These are phyloP conservation scores for Exocentrus adspersus DNA, from an alignment of 2,888 invertebrate species.

Conservation along the genomic window DNA sequence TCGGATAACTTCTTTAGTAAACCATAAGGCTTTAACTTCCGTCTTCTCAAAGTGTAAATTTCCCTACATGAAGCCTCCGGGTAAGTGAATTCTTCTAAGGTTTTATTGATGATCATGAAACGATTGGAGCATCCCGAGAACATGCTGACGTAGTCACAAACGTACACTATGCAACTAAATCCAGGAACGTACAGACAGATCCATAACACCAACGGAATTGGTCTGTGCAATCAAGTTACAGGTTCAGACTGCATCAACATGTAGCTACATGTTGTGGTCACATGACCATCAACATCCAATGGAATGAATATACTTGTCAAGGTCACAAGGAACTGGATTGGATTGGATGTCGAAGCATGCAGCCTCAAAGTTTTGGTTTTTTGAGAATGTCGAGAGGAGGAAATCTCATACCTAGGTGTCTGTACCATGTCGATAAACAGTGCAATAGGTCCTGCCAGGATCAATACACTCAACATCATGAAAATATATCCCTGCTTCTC, in stretches of 20 bases:
- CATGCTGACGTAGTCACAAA: slow-evolving; percentile 7
- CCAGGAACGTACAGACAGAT: slow-evolving; percentile 9
- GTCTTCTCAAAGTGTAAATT: not conserved
- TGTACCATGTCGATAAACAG: not conserved
- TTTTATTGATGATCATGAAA: slow-evolving; percentile 5
- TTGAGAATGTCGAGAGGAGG: too few relatives aligned
- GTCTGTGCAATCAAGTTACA: not conserved
- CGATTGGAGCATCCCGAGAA: slow-evolving; percentile 6
- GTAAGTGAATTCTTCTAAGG: slow-evolving; percentile 2
- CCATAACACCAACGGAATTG: not conserved
- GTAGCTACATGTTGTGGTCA: too few relatives aligned
- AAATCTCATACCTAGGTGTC: not conserved
- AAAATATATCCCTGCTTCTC: not conserved
- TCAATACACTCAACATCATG: not conserved
- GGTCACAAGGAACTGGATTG: too few relatives aligned
- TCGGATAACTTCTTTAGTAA: not conserved
- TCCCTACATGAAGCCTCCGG: slow-evolving; percentile 4
- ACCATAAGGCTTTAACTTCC: not conserved
- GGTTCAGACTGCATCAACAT: too few relatives aligned
- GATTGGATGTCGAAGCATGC: too few relatives aligned
- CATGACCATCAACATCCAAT: too few relatives aligned
- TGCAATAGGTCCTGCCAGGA: not conserved
- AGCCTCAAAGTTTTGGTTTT: too few relatives aligned
- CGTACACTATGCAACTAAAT: slow-evolving; percentile 6
- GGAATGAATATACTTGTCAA: too few relatives aligned